These are phyloP conservation scores for Antedon mediterranea DNA, from an alignment of 53 echinoderm and acorn worm species.

Conservation along the genomic window DNA sequence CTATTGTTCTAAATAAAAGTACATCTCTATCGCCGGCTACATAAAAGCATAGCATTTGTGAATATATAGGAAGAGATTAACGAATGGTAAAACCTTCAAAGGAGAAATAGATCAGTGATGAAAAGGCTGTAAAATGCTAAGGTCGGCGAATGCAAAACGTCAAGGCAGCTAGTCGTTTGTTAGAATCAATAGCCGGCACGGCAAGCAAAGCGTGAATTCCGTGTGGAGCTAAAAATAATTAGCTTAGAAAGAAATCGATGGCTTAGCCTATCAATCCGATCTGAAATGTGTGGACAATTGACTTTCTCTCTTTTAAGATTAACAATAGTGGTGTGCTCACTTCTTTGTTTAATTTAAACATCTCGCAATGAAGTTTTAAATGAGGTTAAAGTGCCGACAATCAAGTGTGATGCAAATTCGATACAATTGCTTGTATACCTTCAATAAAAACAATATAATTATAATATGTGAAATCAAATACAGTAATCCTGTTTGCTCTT, in stretches of 20 bases:
- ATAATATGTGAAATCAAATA: too few species aligned
- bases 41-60: not conserved
- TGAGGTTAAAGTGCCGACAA: not conserved
- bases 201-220: not conserved
- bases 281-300: not conserved
- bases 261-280: not conserved
- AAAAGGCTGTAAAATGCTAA: not conserved
- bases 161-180: not conserved
- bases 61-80: not conserved
- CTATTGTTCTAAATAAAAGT: not conserved
- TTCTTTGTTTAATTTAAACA: not conserved
- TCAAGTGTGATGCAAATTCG: too few species aligned
- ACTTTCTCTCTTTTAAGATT: not conserved
- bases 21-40: not conserved
- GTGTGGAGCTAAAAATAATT: not conserved
- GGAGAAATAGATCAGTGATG: not conserved
- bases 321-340: not conserved
- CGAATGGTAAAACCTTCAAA: not conserved
- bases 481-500: too few species aligned
- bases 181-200: not conserved
- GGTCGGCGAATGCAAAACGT: not conserved
- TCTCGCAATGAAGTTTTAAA: not conserved
- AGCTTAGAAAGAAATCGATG: not conserved
- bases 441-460: too few species aligned
- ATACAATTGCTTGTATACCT: too few species aligned